Conservation (phyloP, 53 echinoderm and acorn worm genomes). For the Mesocentrotus franciscanus region DNA sequence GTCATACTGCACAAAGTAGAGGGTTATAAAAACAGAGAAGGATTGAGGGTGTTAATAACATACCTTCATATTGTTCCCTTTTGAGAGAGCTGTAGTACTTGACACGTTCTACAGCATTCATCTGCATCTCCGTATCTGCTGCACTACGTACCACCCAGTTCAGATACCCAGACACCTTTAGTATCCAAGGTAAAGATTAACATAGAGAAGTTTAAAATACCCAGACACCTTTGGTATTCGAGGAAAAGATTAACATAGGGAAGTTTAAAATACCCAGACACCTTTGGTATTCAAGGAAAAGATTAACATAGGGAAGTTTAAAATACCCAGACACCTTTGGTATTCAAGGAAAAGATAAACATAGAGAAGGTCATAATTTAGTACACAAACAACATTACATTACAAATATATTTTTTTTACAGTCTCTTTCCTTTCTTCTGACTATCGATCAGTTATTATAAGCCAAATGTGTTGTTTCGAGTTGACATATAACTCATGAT, state of each 20-base stretch:
- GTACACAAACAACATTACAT: too few relatives aligned
- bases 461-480: neutral
- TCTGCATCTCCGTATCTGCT: slow-evolving; percentile 93
- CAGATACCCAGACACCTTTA: slow-evolving; percentile 78
- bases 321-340: neutral
- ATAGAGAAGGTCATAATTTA: too few relatives aligned
- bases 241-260: too few relatives aligned
- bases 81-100: slow-evolving; percentile 78
- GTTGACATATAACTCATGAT: too few relatives aligned
- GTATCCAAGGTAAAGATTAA: neutral
- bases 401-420: neutral
- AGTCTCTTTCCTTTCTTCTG: neutral
- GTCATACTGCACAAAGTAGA: too few relatives aligned
- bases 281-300: too few relatives aligned
- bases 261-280: neutral
- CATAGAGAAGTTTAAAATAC: neutral
- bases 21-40: too few relatives aligned
- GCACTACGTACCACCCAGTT: slow-evolving; percentile 93
- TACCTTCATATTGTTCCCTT: slow-evolving; percentile 82
- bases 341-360: too few relatives aligned
- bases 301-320: too few relatives aligned
- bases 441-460: neutral
- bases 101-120: slow-evolving; percentile 92
- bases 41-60: neutral
- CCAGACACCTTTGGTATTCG: too few relatives aligned